Percentiles rank a stretch among this genome's conserved stretches.
phyloP scores from a whole-genome alignment of 2,113 vertebrate species.

The Plecotus auritus region DNA sequence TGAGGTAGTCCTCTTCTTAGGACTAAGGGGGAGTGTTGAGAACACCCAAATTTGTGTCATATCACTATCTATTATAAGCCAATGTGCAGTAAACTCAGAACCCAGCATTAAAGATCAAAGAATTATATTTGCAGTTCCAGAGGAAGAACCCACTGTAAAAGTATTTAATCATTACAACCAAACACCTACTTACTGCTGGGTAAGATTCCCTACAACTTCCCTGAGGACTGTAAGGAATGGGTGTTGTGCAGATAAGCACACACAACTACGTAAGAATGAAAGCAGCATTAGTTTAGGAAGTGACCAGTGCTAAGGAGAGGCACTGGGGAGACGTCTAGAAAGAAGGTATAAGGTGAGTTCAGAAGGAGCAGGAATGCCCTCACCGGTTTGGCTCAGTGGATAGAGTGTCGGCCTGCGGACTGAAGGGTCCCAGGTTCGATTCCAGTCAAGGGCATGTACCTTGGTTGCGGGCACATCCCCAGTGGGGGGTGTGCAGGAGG shows the following conservation, averaged over 20 bases:
- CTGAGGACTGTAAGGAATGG: accelerated
- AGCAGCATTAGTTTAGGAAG: not conserved
- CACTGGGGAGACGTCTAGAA: not conserved
- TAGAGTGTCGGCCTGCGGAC: no score
- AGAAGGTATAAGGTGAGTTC: not conserved
- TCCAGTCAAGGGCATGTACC: no score
- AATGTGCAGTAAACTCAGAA: not conserved
- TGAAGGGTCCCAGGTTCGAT: no score
- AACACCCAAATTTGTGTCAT: not conserved
- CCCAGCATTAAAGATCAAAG: not conserved
- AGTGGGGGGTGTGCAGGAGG: no score
- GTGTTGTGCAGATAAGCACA: not conserved
- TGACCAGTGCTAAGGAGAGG: not conserved
- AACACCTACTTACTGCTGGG: not conserved
- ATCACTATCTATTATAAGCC: not conserved
- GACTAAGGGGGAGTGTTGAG: not conserved
- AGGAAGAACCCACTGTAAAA: not conserved
- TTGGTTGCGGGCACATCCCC: no score
- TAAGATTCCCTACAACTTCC: not conserved
- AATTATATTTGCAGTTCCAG: not conserved
- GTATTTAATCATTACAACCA: not conserved
- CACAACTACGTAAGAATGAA: not conserved
- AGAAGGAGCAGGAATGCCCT: not conserved
- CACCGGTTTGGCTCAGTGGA: no score
- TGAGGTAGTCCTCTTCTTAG: not conserved